Evolutionary conservation across 1,140 invertebrate species (phyloP).

Genomic region (Battus philenor): DNA sequence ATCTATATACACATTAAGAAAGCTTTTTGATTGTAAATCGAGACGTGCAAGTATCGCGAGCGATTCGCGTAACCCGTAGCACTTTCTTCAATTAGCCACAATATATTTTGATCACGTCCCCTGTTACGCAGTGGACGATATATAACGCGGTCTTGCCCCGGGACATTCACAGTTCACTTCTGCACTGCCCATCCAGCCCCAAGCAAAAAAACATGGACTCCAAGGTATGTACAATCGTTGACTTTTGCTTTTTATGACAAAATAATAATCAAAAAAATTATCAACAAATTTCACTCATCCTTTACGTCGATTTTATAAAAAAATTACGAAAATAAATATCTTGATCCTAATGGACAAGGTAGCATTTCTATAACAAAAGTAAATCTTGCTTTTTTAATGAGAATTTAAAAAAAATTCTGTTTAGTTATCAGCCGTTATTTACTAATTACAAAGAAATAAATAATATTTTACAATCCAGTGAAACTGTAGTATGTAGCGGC

Average conservation of each 20-base stretch:
- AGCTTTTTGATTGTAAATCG: constrained; percentile 39
- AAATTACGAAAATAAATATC: too few relatives aligned
- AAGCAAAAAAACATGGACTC: constrained; percentile 63
- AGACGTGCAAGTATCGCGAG: constrained; percentile 42
- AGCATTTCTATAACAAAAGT: too few relatives aligned
- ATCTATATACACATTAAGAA: constrained; percentile 31
- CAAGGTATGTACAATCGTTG: constrained; percentile 46
- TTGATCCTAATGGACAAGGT: too few relatives aligned
- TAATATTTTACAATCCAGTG: too few relatives aligned
- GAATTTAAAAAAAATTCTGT: too few relatives aligned
- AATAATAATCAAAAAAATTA: too few relatives aligned
- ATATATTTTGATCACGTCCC: constrained; percentile 63
- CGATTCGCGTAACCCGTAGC: constrained; percentile 45
- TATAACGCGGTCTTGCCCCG: constrained; percentile 48
- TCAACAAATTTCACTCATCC: too few relatives aligned
- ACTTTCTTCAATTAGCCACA: constrained; percentile 63
- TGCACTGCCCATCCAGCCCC: constrained; percentile 50
- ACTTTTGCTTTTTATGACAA: constrained; percentile 2
- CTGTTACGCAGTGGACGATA: constrained; percentile 56
- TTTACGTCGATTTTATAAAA: too few relatives aligned
- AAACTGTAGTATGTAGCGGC: too few relatives aligned
- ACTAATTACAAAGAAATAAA: too few relatives aligned
- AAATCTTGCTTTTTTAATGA: too few relatives aligned
- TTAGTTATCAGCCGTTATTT: too few relatives aligned
- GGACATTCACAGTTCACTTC: constrained; percentile 50